Evolutionary conservation across 2,113 vertebrate species (phyloP).

Genomic region (Aythya baeri): DNA sequence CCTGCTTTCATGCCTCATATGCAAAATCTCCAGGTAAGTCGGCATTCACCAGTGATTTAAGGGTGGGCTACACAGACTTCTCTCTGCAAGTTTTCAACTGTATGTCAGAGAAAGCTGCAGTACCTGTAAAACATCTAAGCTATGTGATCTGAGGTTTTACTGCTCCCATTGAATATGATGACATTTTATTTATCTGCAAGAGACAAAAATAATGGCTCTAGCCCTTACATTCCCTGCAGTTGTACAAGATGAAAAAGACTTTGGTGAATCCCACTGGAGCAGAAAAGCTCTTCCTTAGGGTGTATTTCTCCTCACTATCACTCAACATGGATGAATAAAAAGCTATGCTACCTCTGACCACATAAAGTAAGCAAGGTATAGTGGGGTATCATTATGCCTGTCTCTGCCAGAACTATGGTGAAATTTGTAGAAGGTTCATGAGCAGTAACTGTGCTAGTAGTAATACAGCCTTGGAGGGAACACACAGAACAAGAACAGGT

Average conservation of each 20-base stretch:
- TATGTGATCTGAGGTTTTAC: background rate
- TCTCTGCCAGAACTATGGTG: background rate
- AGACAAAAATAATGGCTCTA: background rate
- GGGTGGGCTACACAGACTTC: background rate
- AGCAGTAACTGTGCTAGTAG: background rate
- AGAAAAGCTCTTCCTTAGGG: background rate
- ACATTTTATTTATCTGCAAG: conserved; percentile 13
- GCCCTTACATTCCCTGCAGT: background rate
- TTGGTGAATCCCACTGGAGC: background rate
- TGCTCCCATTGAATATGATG: background rate
- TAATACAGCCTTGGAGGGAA: background rate
- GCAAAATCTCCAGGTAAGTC: conserved; percentile 96
- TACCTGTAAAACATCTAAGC: background rate
- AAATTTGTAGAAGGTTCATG: background rate
- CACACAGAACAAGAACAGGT: background rate
- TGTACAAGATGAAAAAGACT: background rate
- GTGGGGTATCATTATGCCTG: background rate
- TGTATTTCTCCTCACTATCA: background rate
- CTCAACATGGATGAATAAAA: background rate
- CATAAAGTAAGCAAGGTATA: background rate
- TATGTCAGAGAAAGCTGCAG: background rate
- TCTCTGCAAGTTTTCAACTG: background rate
- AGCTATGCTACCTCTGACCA: background rate
- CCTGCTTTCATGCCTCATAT: conserved; percentile 97
- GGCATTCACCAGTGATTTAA: background rate